A percentile compares a stretch with the other conserved stretches of the same genome.
phyloP scores from a whole-genome alignment of 1,140 invertebrate genomes.

The Dolichoris vasculosae region DNA sequence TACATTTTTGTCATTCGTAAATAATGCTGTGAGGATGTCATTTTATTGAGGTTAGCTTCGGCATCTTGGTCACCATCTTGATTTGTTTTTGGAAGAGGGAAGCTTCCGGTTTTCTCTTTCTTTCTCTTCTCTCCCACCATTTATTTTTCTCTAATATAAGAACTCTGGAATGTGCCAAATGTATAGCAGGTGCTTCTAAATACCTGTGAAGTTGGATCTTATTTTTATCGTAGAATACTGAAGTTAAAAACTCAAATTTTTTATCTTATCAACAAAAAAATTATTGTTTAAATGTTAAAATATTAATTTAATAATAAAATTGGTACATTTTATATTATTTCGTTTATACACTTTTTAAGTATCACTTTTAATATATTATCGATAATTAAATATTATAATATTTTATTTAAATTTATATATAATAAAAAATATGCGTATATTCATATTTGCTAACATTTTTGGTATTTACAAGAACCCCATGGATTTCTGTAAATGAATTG shows the following conservation, averaged over 20 bases:
- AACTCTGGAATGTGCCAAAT: conserved; percentile 43
- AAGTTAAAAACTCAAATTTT: neutral
- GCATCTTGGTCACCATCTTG: conserved; percentile 13
- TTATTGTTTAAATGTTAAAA: no score
- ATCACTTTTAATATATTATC: no score
- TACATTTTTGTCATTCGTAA: neutral
- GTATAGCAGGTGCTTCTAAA: conserved; percentile 47
- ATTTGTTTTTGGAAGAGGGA: conserved; percentile 12
- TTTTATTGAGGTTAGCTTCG: conserved; percentile 28
- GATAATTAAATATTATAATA: no score
- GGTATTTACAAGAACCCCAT: neutral
- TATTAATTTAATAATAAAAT: no score
- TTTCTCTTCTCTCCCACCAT: conserved; percentile 17
- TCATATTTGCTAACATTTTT: neutral
- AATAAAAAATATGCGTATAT: no score
- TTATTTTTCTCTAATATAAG: conserved; percentile 29
- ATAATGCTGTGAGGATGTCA: conserved; percentile 11
- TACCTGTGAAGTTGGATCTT: conserved; percentile 16
- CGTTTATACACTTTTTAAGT: no score
- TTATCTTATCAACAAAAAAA: neutral
- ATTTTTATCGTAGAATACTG: conserved; percentile 18
- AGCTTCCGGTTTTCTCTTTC: conserved; percentile 29
- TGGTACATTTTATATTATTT: no score
- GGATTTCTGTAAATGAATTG: neutral
- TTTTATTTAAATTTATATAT: no score